Evolutionary conservation across 1,140 invertebrate genomes (phyloP), one percentile per base, ranked within the genome.

Genomic region (Drosophila rufa): DNA sequence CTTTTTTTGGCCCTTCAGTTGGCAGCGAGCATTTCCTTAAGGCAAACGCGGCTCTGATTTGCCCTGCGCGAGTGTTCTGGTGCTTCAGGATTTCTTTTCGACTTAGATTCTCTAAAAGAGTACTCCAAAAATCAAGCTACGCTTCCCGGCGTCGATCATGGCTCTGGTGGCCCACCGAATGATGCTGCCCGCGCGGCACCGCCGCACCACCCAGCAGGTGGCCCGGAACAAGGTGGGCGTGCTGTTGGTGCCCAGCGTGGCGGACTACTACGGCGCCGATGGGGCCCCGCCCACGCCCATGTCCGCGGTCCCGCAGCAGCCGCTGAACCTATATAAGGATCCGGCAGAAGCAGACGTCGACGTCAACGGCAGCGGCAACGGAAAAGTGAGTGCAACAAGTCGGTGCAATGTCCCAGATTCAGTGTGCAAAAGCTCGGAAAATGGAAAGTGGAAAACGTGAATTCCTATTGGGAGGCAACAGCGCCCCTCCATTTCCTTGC

Each of bases 151-250:
- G 36, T 58, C 45, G 40, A 79, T 79, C 61, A 92, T 92, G 91
- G 87, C 91, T 79, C 51, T 92, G 46, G 87, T 92, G 51, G 87
- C 91, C 50, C 91, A 92, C 68, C 87, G 91, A 12, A 92, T 92
- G 91, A 91, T 92, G 91, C 60, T 92, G 79, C 83, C 91, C 17
- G 33, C 62, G 33, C 78, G 86, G 38, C 70, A 69, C 42, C 76
- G 91, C 3, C 81, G 75, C 48, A 22, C 47, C 61, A 66, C 67
- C 51, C 76, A 82, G 73, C 87, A 89, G 56, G 62, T 89, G 58
- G 84, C 78, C 8, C 71, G 73, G 14, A 92, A 92, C 55, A 92
- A 92, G 59, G 91, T 92, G 19, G 91, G 87, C 51, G 91, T 92
- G 7, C 61, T 92, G 27, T 17, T 86, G 43, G 90, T 92, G 65